A percentile compares a stretch with the other conserved stretches of the same genome.
Evolutionary conservation across 2,113 vertebrate genomes (phyloP).

Genomic region (Bubo bubo): DNA sequence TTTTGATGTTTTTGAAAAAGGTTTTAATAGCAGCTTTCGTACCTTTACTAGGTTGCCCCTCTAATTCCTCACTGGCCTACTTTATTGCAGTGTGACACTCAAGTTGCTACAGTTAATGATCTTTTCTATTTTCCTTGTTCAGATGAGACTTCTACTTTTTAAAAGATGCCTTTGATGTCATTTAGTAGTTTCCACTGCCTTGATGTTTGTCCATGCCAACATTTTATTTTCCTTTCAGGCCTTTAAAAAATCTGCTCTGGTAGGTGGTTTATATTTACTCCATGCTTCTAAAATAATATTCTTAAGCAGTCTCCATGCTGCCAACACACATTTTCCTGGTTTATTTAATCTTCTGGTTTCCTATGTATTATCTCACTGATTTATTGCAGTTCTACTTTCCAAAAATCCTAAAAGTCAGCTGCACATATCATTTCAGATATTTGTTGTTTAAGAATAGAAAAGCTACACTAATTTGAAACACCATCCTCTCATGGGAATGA

Average conservation of each 20-base stretch:
- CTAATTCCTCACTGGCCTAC: neutral
- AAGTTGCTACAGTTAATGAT: neutral
- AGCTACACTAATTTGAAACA: neutral
- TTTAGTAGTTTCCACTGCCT: neutral
- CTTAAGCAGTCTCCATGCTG: neutral
- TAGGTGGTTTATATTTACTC: neutral
- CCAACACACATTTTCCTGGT: neutral
- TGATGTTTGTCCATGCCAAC: neutral
- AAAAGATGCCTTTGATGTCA: neutral
- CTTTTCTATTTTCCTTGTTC: neutral
- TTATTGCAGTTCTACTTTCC: neutral
- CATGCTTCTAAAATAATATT: neutral
- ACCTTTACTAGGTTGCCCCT: neutral
- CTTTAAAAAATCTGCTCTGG: neutral
- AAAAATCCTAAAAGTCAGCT: neutral
- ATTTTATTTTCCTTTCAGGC: neutral
- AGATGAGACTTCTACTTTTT: neutral
- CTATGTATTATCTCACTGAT: neutral
- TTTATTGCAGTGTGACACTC: neutral
- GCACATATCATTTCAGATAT: neutral
- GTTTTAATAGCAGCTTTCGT: neutral
- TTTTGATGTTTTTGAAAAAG: neutral
- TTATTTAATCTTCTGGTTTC: conserved; percentile 1
- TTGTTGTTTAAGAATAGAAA: neutral
- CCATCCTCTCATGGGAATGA: neutral